Percentiles rank a stretch among this genome's conserved stretches.
These are phyloP conservation scores for Campoletis raptor DNA, from an alignment of 2,888 invertebrate genomes.

Conservation along the genomic window DNA sequence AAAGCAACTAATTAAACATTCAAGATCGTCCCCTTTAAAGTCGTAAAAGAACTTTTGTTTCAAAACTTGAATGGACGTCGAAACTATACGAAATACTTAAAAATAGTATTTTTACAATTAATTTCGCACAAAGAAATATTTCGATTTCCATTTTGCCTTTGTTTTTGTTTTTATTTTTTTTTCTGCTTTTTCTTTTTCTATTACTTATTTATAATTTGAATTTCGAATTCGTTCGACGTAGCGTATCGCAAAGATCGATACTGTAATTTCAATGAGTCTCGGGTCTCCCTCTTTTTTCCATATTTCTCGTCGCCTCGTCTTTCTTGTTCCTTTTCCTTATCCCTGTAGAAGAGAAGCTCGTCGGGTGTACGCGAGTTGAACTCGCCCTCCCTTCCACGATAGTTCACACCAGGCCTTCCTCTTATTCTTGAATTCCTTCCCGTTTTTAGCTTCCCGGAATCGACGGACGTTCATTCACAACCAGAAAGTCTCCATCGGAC, in stretches of 20 bases:
- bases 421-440: conserved; percentile 78
- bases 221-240: conserved; percentile 59
- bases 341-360: conserved; percentile 37
- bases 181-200: conserved; percentile 10
- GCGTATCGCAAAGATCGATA: conserved; percentile 62
- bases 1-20: conserved; percentile 16
- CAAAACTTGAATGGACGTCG: neutral
- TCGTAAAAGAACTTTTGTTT: conserved; percentile 8
- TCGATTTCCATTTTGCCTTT: neutral
- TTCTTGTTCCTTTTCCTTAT: conserved; percentile 62
- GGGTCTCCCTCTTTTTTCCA: conserved; percentile 52
- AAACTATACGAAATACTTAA: conserved; percentile 6
- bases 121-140: neutral
- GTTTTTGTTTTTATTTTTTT: neutral
- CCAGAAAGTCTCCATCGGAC: conserved; percentile 50
- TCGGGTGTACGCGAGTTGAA: conserved; percentile 52
- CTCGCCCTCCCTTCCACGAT: conserved; percentile 21
- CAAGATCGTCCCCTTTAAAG: neutral
- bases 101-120: neutral
- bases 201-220: conserved; percentile 22
- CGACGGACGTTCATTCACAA: conserved; percentile 74
- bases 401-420: conserved; percentile 60
- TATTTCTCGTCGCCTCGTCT: conserved; percentile 37
- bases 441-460: conserved; percentile 82
- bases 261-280: conserved; percentile 70